These are phyloP conservation scores for Tenualosa ilisha DNA, from an alignment of 2,797 vertebrate species.

Conservation along the genomic window DNA sequence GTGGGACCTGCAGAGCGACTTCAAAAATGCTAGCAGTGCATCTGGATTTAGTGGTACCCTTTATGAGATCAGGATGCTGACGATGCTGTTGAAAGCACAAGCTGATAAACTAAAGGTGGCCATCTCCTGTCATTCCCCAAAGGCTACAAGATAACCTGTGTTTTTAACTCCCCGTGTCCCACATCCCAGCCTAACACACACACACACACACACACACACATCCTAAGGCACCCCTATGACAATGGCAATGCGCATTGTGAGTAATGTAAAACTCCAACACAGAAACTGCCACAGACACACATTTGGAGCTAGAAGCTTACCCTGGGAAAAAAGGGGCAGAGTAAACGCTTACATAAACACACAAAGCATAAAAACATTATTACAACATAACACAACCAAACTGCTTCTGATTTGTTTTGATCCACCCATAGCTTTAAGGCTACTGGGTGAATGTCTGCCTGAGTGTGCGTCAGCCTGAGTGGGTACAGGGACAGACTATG, in stretches of 20 bases:
- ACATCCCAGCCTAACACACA: conserved; percentile 9
- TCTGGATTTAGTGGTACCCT: too few species aligned
- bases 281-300: not conserved
- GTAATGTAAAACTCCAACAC: not conserved
- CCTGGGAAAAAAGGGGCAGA: not conserved
- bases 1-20: too few species aligned
- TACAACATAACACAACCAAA: not conserved
- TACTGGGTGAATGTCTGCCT: not conserved
- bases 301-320: not conserved
- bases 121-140: not conserved
- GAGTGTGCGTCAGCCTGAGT: not conserved
- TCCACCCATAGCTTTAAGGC: not conserved
- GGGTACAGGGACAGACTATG: conserved; percentile 8
- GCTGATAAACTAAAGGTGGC: not conserved
- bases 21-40: too few species aligned
- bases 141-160: not conserved
- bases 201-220: conserved; percentile 27
- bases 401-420: not conserved
- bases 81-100: not conserved
- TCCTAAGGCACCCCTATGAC: not conserved
- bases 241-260: not conserved
- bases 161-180: not conserved
- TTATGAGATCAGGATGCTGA: not conserved
- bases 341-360: conserved; percentile 5
- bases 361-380: not conserved